These are phyloP conservation scores for Lates calcarifer DNA, from an alignment of 2,113 vertebrate genomes.

Conservation along the genomic window DNA sequence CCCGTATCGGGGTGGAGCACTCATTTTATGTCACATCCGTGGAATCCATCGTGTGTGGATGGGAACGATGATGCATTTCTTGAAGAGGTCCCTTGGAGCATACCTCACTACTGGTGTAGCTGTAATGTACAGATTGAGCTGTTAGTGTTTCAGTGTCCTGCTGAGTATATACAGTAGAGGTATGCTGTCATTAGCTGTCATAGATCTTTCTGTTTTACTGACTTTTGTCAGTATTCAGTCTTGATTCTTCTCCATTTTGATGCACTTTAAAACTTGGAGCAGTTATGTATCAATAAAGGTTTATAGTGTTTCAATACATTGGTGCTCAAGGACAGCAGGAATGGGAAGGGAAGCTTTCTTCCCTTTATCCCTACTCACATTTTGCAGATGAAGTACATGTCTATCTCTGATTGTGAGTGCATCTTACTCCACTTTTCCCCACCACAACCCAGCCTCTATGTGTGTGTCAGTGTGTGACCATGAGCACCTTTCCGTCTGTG, in stretches of 20 bases:
- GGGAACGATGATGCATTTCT: conserved; percentile 26
- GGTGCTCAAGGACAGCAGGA: not conserved
- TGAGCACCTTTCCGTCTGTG: not conserved
- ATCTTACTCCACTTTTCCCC: not conserved
- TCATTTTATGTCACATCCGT: conserved; percentile 24
- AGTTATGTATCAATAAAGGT: not conserved
- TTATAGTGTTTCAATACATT: not conserved
- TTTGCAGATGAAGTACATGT: conserved; percentile 19
- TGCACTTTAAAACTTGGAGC: not conserved
- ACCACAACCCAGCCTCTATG: conserved; percentile 7
- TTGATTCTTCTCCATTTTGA: not conserved
- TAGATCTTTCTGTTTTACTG: not conserved
- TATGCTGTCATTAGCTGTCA: not conserved
- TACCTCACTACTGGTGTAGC: not conserved
- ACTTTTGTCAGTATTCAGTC: not conserved
- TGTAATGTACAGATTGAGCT: not conserved
- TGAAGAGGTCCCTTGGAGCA: not conserved
- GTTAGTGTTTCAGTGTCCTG: not conserved
- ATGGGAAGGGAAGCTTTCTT: not conserved
- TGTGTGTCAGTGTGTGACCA: conserved; percentile 28
- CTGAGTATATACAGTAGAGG: not conserved
- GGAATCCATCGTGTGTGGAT: conserved; percentile 22
- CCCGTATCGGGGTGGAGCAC: conserved; percentile 2
- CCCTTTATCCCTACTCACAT: not conserved
- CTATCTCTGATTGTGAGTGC: conserved; percentile 12